Percentiles rank a stretch among this genome's conserved stretches.
Conservation (phyloP, 2,797 vertebrate genomes). For the Macropodus opercularis region DNA sequence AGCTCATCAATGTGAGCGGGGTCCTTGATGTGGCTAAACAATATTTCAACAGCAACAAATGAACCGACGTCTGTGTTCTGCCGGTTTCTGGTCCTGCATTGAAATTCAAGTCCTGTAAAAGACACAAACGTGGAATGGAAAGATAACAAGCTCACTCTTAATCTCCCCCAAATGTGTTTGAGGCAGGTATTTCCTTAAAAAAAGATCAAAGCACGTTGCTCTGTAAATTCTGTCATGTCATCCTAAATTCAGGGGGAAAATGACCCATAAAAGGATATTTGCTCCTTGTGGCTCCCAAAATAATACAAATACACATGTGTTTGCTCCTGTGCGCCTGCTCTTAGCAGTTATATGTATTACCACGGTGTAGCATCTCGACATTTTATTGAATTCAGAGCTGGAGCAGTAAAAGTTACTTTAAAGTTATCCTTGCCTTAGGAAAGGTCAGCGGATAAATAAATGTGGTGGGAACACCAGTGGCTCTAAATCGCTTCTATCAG, state of each 20-base stretch:
- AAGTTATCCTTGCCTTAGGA: constrained; percentile 45
- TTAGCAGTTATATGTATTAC: too few species aligned
- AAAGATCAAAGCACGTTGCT: constrained; percentile 65
- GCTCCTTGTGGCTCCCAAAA: constrained; percentile 20
- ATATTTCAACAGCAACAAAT: constrained; percentile 53
- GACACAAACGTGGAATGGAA: constrained; percentile 66
- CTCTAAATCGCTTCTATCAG: constrained; percentile 40
- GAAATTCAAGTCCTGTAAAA: constrained; percentile 74
- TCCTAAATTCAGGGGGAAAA: constrained; percentile 41
- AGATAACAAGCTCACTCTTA: constrained; percentile 76
- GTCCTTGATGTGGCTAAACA: constrained; percentile 45
- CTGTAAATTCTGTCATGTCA: constrained; percentile 55
- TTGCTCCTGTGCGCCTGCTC: constrained; percentile 26
- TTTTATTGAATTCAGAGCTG: constrained; percentile 30
- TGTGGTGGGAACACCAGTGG: constrained; percentile 45
- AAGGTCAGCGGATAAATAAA: constrained; percentile 61
- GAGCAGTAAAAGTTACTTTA: constrained; percentile 34
- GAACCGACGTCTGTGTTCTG: constrained; percentile 52
- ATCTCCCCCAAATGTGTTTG: constrained; percentile 73
- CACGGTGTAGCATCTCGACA: constrained; percentile 20
- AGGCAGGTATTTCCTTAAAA: constrained; percentile 69
- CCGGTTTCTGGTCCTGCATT: constrained; percentile 69
- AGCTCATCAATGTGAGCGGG: constrained; percentile 20
- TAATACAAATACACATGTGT: constrained; percentile 35
- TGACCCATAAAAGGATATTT: constrained; percentile 52